phyloP scores from a whole-genome alignment of 30 jellyfish, hydroid and myxozoan genomes.

The Phacellophora camtschatica region DNA sequence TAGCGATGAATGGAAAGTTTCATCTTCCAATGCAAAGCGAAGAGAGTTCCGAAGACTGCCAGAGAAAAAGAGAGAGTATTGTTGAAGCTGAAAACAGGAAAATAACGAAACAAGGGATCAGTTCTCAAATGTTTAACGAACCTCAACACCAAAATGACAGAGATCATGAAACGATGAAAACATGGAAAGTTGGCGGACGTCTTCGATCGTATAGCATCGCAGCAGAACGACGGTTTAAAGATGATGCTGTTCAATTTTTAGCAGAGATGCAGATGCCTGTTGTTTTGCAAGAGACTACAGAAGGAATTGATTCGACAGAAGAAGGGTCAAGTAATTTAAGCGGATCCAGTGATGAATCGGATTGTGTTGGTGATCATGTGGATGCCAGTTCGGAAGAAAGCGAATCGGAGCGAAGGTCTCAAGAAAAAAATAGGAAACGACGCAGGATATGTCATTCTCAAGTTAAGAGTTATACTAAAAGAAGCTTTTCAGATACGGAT shows the following conservation, averaged over 20 bases:
- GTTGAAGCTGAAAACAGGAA: not conserved
- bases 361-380: not conserved
- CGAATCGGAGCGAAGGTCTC: no score
- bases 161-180: not conserved
- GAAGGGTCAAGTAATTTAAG: no score
- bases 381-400: no score
- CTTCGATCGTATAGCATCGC: constrained; percentile 28
- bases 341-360: not conserved
- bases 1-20: not conserved
- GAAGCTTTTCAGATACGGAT: no score
- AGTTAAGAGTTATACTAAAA: no score
- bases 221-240: not conserved
- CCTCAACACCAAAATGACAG: not conserved
- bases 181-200: constrained; percentile 36
- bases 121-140: not conserved
- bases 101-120: no score
- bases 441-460: no score
- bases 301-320: no score
- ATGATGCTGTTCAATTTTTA: not conserved
- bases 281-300: no score
- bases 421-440: no score
- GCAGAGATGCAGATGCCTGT: not conserved
- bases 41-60: not conserved
- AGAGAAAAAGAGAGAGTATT: not conserved
- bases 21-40: not conserved